Evolutionary conservation across 2,113 vertebrate species (phyloP), one percentile per base, ranked within the genome.

Genomic region (Oriolus oriolus): DNA sequence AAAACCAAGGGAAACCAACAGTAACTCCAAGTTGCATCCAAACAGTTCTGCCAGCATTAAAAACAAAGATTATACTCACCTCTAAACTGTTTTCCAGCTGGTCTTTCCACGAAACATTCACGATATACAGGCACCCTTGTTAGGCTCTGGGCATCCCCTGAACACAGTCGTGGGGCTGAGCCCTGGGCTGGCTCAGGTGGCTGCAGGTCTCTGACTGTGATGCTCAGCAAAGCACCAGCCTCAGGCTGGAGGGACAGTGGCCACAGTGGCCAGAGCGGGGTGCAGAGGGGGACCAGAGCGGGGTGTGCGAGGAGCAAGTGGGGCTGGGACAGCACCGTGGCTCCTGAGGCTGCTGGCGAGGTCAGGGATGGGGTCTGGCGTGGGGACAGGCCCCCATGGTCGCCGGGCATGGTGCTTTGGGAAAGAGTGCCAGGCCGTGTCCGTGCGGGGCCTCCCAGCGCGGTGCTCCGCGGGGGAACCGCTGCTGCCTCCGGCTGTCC

Each of bases 301-400:
- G 42, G 70, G 13, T n/a, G 24, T 57, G 26, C 42, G 11, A 5
- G 71, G 39, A 21, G 6, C 0, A 6, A 33, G 56, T 0, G 0
- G 45, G 24, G 33, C 54, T 24, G 49, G n/a, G 64, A 19, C 16
- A 39, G 42, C 74, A 16, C 8, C 1, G 2, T 52, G 21, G 23
- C 0, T 1, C 17, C 47, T 16, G n/a, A 0, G 2, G 26, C 74
- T 52, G 71, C 26, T 1, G 2, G 21, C 0, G 0, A 69, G 39
- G 11, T 20, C 44, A 44, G 59, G 33, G 23, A 21, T 0, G 3
- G 30, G 78, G 20, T 39, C 4, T 1, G 53, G 37, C 1, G 0
- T 21, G 57, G 81, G 76, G 70, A 61, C 1, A 4, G 31, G 64
- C 57, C 90, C 52, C 41, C 57, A 54, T 0, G 14, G 65, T 52